These are phyloP conservation scores for Stegodyphus mimosarum DNA, from an alignment of 1,140 invertebrate species.

Conservation along the genomic window DNA sequence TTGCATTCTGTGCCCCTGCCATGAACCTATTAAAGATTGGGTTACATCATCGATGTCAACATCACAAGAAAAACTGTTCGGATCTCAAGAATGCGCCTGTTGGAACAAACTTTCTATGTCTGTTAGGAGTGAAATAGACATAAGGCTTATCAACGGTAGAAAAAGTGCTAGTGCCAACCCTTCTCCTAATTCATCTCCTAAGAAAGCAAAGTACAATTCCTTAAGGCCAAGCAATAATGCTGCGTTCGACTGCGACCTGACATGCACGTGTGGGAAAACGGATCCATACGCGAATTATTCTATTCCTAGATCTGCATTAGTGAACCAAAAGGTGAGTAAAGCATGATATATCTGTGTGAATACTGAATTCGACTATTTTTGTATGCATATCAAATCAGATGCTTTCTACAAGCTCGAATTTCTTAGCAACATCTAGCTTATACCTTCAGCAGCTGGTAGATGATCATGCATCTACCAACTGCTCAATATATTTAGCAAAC, in stretches of 20 bases:
- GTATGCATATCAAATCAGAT: too few relatives aligned
- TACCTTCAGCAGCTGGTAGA: too few relatives aligned
- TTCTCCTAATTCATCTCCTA: slow-evolving; percentile 38
- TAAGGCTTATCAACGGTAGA: slow-evolving; percentile 9
- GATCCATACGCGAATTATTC: slow-evolving; percentile 54
- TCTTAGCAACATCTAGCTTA: too few relatives aligned
- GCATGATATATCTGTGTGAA: too few relatives aligned
- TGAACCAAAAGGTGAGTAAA: slow-evolving; percentile 8
- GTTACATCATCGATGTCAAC: background rate
- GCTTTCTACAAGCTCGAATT: too few relatives aligned
- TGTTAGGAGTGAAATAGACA: slow-evolving; percentile 32
- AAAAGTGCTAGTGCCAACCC: slow-evolving; percentile 55
- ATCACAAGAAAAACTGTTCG: slow-evolving; percentile 11
- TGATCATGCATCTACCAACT: too few relatives aligned
- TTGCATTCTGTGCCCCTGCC: slow-evolving; percentile 43
- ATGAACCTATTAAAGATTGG: slow-evolving; percentile 45
- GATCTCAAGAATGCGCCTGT: slow-evolving; percentile 33
- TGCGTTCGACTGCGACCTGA: background rate
- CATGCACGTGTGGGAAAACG: slow-evolving; percentile 32
- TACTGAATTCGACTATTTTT: too few relatives aligned
- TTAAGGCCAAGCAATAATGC: slow-evolving; percentile 12
- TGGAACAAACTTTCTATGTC: slow-evolving; percentile 56
- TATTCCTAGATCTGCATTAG: slow-evolving; percentile 13
- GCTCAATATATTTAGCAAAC: too few relatives aligned
- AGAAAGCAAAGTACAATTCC: slow-evolving; percentile 33